Evolutionary conservation across 2,113 vertebrate species (phyloP), one percentile per base, ranked within the genome.

Genomic region (Nothobranchius kuhntae): DNA sequence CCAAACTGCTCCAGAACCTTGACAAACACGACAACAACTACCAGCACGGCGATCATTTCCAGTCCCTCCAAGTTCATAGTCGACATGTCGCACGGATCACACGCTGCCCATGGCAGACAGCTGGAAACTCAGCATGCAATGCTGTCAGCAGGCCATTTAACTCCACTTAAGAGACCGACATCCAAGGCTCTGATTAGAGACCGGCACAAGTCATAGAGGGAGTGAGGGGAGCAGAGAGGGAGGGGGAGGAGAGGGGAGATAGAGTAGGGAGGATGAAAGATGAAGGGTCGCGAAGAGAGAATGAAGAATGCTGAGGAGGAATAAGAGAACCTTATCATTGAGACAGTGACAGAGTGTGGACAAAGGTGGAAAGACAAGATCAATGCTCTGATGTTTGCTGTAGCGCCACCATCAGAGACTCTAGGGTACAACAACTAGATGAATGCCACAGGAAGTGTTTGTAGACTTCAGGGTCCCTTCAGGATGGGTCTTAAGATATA

Each of bases 1-100:
- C 98, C 98, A 94, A 99, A 98, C 86, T 96, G 95, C 91, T 98
- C 96, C 95, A 99, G 92, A 81, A 95, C 94, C 93, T 99, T 99
- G 57, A 98, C 96, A 90, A 99, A 97, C 52, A 98, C 93, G 64
- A 98, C 95, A 92, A 98, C 95, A 82, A 97, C 93, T 87, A 96
- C 92, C 88, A 99, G 91, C 81, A 99, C 97, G 0, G 92, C 97
- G 80, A 99, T 98, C 97, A 99, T 99, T 83, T 99, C 96, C 89
- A 99, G 95, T 78, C 96, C 97, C 91, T 99, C 97, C 93, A 98
- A 93, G 95, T 98, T 98, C 96, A 98, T 96, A 92, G 80, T 92
- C 92, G 92, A 74, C 81, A 79, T 88, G 75, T 70, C 65, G 51
- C 92, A 84, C 89, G 89, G 93, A 93, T 95, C 95, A 96, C 93